A percentile compares a stretch with the other conserved stretches of the same genome.
These are phyloP conservation scores for Dreissena polymorpha DNA, from an alignment of 1,140 invertebrate genomes.

Conservation along the genomic window DNA sequence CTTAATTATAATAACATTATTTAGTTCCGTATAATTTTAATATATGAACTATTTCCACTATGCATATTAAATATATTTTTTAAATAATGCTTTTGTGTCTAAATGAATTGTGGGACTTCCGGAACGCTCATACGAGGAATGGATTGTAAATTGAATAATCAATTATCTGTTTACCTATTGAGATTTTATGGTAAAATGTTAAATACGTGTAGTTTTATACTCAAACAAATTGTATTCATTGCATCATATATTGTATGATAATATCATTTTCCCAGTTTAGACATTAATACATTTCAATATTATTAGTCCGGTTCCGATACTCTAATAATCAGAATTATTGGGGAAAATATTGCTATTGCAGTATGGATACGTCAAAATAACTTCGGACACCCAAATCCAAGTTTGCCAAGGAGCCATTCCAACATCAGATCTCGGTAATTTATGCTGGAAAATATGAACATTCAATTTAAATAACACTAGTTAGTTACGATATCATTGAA, in stretches of 20 bases:
- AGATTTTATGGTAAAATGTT: too few relatives aligned
- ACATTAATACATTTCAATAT: not conserved
- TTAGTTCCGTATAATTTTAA: too few relatives aligned
- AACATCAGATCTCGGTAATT: constrained; percentile 11
- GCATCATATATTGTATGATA: not conserved
- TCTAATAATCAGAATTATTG: not conserved
- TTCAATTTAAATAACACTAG: not conserved
- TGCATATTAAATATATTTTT: too few relatives aligned
- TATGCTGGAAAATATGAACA: not conserved
- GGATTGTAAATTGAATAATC: too few relatives aligned
- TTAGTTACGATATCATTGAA: too few relatives aligned
- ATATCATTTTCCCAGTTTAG: not conserved
- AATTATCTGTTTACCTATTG: too few relatives aligned
- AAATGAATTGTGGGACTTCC: too few relatives aligned
- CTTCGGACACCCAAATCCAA: constrained; percentile 32
- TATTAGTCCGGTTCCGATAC: not conserved
- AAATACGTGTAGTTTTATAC: too few relatives aligned
- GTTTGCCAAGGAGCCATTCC: constrained; percentile 38
- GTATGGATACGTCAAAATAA: constrained; percentile 26
- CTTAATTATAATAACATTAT: too few relatives aligned
- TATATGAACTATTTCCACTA: too few relatives aligned
- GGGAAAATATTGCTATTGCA: not conserved
- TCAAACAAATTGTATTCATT: not conserved
- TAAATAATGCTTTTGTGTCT: too few relatives aligned
- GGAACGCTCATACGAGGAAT: too few relatives aligned